A percentile compares a stretch with the other conserved stretches of the same genome.
Conservation (phyloP, 2,113 vertebrate genomes). For the Rallus limicola region DNA sequence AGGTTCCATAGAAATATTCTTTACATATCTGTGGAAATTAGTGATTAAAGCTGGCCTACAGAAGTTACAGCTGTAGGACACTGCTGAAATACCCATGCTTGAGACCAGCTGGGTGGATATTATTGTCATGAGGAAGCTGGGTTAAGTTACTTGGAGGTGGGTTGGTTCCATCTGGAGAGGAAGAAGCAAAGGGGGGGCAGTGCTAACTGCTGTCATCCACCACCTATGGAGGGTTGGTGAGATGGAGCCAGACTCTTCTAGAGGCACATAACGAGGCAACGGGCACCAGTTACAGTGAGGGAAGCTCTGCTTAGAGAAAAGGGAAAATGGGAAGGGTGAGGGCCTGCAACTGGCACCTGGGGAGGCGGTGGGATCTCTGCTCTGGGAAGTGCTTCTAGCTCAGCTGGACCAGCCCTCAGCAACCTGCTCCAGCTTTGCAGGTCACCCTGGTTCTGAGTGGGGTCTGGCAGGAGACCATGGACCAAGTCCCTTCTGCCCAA, state of each 20-base stretch:
- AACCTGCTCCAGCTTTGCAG: background rate
- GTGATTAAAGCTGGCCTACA: background rate
- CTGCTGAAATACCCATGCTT: background rate
- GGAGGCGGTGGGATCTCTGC: background rate
- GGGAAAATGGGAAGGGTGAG: background rate
- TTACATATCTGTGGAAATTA: background rate
- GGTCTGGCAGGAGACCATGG: background rate
- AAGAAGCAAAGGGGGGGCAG: background rate
- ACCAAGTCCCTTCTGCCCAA: background rate
- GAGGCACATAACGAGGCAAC: background rate
- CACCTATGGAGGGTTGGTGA: fast-evolving
- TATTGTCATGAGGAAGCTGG: background rate
- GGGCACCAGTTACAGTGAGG: background rate
- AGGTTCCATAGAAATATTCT: background rate
- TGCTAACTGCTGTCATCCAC: background rate
- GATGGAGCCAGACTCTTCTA: background rate
- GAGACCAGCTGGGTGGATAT: background rate
- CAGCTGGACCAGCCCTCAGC: background rate
- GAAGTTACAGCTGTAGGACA: background rate
- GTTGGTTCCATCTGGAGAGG: background rate
- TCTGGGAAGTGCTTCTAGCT: background rate
- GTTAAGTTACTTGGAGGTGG: background rate
- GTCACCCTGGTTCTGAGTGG: background rate
- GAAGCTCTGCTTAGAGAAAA: background rate
- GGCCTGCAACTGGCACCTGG: background rate